phyloP scores from a whole-genome alignment of 92 coral and sea anemone genomes.

The Phenganax subtilis region DNA sequence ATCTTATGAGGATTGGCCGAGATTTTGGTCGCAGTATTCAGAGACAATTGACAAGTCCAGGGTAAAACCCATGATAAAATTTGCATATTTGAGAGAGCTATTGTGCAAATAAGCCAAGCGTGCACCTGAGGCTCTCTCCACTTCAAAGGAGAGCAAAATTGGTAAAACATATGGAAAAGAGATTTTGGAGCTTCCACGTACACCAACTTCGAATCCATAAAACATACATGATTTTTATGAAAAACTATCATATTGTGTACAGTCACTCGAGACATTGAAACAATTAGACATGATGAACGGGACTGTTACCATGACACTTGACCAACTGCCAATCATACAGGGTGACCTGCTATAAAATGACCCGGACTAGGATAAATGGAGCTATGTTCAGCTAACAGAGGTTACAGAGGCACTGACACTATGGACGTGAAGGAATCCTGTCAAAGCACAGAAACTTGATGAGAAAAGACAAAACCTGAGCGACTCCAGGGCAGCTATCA shows the following conservation, averaged over 20 bases:
- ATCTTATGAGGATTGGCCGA: neutral
- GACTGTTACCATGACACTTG: constrained; percentile 36
- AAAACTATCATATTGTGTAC: constrained; percentile 28
- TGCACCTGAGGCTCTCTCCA: constrained; percentile 23
- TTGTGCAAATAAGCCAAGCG: constrained; percentile 14
- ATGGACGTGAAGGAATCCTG: constrained; percentile 39
- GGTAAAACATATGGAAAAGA: no score
- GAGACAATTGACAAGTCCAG: constrained; percentile 37
- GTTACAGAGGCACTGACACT: neutral
- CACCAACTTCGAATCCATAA: neutral
- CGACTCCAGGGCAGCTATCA: constrained; percentile 16
- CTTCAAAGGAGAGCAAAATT: neutral
- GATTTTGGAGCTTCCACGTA: neutral
- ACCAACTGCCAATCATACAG: constrained; percentile 25
- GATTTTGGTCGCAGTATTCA: constrained; percentile 17
- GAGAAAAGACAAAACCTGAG: constrained; percentile 14
- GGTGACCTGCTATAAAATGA: constrained; percentile 25
- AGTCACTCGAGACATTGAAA: constrained; percentile 27
- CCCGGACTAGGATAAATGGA: constrained; percentile 38
- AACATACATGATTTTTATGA: constrained; percentile 30
- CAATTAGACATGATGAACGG: constrained; percentile 31
- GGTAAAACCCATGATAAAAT: constrained; percentile 21
- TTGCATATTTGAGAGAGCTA: constrained; percentile 17
- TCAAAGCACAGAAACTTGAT: constrained; percentile 20
- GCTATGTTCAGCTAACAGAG: constrained; percentile 23